A percentile compares a stretch with the other conserved stretches of the same genome.
Evolutionary conservation across 1,140 invertebrate species (phyloP).

Genomic region (Drosophila malerkotliana): DNA sequence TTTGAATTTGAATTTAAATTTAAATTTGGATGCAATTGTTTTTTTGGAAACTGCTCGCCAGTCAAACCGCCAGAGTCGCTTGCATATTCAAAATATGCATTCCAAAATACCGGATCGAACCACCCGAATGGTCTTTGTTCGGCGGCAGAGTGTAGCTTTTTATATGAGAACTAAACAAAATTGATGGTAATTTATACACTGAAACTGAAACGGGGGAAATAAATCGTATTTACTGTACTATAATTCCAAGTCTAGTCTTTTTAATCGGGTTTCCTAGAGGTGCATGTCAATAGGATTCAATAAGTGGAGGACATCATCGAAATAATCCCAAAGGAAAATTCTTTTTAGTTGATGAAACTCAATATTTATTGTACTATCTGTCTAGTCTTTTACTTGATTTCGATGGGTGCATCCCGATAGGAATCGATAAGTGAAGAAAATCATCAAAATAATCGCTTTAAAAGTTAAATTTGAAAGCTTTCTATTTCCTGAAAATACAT

Average conservation of each 20-base stretch:
- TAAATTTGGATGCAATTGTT: constrained; percentile 33
- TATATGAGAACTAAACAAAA: constrained; percentile 49
- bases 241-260: constrained; percentile 24
- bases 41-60: constrained; percentile 33
- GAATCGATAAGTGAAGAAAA: not conserved
- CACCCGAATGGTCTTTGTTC: constrained; percentile 13
- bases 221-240: constrained; percentile 72
- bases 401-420: not conserved
- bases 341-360: too few relatives aligned
- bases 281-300: not conserved
- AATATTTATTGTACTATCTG: too few relatives aligned
- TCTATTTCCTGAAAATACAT: too few relatives aligned
- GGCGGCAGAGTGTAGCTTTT: constrained; percentile 65
- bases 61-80: constrained; percentile 5
- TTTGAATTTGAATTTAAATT: constrained; percentile 31
- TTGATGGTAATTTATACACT: constrained; percentile 44
- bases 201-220: constrained; percentile 58
- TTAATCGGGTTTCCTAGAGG: not conserved
- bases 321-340: not conserved
- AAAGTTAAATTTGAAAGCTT: not conserved
- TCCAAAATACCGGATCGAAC: constrained; percentile 17
- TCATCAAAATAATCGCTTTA: not conserved
- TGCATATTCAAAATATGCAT: constrained; percentile 62
- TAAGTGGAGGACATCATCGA: not conserved
- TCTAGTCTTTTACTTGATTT: too few relatives aligned